Base-by-base conservation (phyloP, 1,140 invertebrate genomes). In the Cherax destructor region DNA sequence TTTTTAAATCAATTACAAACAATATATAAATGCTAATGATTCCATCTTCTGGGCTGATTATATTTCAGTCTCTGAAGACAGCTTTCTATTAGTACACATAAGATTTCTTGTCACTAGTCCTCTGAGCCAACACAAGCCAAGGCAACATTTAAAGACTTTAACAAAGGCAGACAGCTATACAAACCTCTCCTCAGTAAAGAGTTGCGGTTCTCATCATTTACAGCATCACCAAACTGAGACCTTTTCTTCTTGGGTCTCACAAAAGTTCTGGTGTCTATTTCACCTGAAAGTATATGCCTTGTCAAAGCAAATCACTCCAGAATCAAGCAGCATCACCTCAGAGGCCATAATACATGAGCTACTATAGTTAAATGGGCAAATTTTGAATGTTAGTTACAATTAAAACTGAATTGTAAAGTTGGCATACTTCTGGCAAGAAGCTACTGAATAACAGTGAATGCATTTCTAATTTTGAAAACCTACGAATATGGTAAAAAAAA, bases 241-340 rank as follows among this genome's bases (percentile, higher is more conserved):
- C 93, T 93, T 90, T 91, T 93, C 93, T 94, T 94, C 93, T 94
- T 94, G 47, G 94, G 93, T 87, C 94, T 84, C 30, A 94, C 94
- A 93, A 95, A 95, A 61, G 94, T 95, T 86, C 94, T 93, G 50
- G 94, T 94, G 79, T 94, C 94, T 80, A 94, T 92, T 84, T 93
- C 91, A 61, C 92, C 92, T 91, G 92, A 78, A 88, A 91, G 56
- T 52, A 86, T 59, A 86, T 24, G 30, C n/a, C 18, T 0, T 18
- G 52, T 76, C 85, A 87, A 56, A 79, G 85, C 85, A 78, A 87
- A 74, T 78, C 47, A 87, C 85, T 61, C 24, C 69, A 74, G 30
- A 30, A 30, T 30, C n/a, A 74, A 74, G 69, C 69, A 30, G 69
- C n/a, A 9, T 21, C 7, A 74, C 24, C 69, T 74, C 24, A 30